Percentiles rank a stretch among this genome's conserved stretches.
Conservation (phyloP, 2,113 vertebrate genomes). For the Proteles cristata region DNA sequence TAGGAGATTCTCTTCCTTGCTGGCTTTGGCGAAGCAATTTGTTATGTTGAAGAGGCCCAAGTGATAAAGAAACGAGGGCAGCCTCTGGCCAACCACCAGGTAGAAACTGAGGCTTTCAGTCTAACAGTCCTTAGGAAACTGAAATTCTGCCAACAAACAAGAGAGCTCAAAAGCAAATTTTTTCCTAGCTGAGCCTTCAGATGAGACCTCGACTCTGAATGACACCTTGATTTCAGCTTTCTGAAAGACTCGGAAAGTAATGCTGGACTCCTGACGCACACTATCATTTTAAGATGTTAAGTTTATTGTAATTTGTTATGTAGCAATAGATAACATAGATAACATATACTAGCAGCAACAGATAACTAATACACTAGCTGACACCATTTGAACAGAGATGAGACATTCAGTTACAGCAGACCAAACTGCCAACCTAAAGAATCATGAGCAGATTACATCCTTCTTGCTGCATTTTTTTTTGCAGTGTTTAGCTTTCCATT, state of each 20-base stretch:
- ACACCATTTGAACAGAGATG: background rate
- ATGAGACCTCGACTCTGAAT: background rate
- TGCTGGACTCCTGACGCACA: background rate
- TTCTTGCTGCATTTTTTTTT: background rate
- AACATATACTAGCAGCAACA: background rate
- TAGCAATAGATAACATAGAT: background rate
- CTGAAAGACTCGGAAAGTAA: background rate
- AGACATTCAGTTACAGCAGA: background rate
- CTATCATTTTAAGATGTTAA: background rate
- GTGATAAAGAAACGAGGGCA: background rate
- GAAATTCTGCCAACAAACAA: constrained; percentile 36
- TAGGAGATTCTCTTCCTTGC: background rate
- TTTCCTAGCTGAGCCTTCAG: background rate
- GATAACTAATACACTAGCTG: background rate
- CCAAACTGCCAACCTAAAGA: background rate
- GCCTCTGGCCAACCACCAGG: background rate
- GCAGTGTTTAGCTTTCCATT: background rate
- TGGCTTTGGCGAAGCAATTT: background rate
- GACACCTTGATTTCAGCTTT: background rate
- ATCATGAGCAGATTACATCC: background rate
- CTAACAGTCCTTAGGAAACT: background rate
- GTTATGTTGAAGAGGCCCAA: background rate
- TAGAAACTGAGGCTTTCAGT: background rate
- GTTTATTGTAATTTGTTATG: background rate
- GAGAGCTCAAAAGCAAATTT: background rate